These are phyloP conservation scores for Illadopsis cleaveri DNA, from an alignment of 2,113 vertebrate genomes.

Conservation along the genomic window DNA sequence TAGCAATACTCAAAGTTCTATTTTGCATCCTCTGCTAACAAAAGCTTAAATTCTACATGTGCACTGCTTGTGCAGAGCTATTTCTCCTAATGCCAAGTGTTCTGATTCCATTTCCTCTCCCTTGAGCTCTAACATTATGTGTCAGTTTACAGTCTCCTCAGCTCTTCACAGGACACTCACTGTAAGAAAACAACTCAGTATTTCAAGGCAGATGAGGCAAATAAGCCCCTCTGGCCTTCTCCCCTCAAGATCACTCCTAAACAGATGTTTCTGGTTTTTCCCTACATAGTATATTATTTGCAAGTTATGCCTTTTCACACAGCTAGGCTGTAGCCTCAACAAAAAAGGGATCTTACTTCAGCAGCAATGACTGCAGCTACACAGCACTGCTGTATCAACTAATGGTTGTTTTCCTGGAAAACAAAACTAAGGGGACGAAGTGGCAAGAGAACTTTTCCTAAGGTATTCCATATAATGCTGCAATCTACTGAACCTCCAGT, in stretches of 20 bases:
- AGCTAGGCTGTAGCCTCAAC: not conserved
- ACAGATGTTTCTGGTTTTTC: not conserved
- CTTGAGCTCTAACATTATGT: not conserved
- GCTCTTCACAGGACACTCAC: slow-evolving; percentile 34
- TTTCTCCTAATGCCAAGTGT: not conserved
- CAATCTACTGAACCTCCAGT: not conserved
- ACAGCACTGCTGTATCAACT: not conserved
- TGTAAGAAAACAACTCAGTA: slow-evolving; percentile 38
- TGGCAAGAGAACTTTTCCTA: slow-evolving; percentile 46
- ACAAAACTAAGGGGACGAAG: not conserved
- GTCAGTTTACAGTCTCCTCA: slow-evolving; percentile 44
- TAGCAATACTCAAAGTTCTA: not conserved
- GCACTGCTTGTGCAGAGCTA: not conserved
- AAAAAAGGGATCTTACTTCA: slow-evolving; percentile 27
- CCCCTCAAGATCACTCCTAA: slow-evolving; percentile 68
- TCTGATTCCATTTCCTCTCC: not conserved
- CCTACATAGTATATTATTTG: not conserved
- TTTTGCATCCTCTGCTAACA: not conserved
- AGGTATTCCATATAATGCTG: not conserved
- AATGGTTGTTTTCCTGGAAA: not conserved
- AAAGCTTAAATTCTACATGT: not conserved
- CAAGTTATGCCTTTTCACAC: slow-evolving; percentile 24
- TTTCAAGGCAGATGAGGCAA: slow-evolving; percentile 47
- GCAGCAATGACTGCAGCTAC: not conserved
- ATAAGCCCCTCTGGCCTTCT: not conserved